Conservation (phyloP, 2,113 vertebrate species). For the Microcebus tavaratra region DNA sequence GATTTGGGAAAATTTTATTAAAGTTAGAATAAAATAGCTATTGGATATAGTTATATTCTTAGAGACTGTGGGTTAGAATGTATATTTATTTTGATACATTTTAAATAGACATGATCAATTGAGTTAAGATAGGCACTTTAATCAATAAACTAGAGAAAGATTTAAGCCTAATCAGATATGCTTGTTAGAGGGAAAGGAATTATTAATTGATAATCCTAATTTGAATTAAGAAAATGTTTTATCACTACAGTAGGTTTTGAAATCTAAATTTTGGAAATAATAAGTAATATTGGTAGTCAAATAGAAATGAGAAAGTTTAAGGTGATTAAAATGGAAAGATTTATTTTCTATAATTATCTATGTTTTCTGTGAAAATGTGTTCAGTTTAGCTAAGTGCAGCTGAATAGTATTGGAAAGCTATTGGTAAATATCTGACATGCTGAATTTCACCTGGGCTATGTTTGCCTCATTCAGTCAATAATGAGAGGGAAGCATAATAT, state of each 20-base stretch:
- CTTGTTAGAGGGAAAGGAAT: not conserved
- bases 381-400: not conserved
- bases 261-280: slow-evolving; percentile 23
- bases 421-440: not conserved
- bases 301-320: not conserved
- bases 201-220: slow-evolving; percentile 22
- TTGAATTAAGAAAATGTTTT: slow-evolving; percentile 31
- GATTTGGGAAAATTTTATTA: not conserved
- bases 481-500: not conserved
- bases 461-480: not conserved
- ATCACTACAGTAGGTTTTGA: not conserved
- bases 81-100: not conserved
- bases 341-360: not conserved
- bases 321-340: not conserved
- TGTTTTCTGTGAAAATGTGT: not conserved
- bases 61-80: not conserved
- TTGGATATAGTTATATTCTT: not conserved
- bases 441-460: not conserved
- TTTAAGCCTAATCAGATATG: not conserved
- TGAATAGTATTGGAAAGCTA: not conserved
- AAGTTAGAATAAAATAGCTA: not conserved
- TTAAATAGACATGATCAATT: not conserved
- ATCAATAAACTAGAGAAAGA: slow-evolving; percentile 20
- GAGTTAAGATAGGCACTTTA: not conserved
- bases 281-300: not conserved